phyloP scores from a whole-genome alignment of 1,140 invertebrate genomes.

The Chrysoperla carnea region DNA sequence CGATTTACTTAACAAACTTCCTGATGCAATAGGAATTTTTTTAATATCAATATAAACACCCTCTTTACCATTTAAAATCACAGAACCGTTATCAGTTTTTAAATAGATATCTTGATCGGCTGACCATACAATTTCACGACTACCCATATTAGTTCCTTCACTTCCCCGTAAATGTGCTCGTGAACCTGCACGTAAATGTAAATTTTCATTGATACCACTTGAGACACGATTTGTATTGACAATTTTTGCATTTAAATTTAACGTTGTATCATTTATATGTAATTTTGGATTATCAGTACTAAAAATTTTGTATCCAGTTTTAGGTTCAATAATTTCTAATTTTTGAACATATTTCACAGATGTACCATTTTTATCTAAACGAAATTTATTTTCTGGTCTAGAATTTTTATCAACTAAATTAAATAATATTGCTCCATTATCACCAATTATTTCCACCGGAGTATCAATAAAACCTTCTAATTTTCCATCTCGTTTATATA shows the following conservation, averaged over 20 bases:
- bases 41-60: slow-evolving; percentile 54
- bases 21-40: slow-evolving; percentile 44
- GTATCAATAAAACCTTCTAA: slow-evolving; percentile 57
- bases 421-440: slow-evolving; percentile 34
- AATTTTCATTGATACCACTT: slow-evolving; percentile 46
- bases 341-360: slow-evolving; percentile 43
- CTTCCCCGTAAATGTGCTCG: slow-evolving; percentile 39
- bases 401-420: slow-evolving; percentile 29
- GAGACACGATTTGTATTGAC: slow-evolving; percentile 52
- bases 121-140: slow-evolving; percentile 39
- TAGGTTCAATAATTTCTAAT: slow-evolving; percentile 41
- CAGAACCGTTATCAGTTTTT: slow-evolving; percentile 59
- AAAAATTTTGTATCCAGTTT: slow-evolving; percentile 39
- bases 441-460: slow-evolving; percentile 45
- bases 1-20: slow-evolving; percentile 25
- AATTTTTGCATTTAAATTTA: slow-evolving; percentile 46
- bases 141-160: slow-evolving; percentile 44
- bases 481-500: slow-evolving; percentile 39
- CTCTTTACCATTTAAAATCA: slow-evolving; percentile 48
- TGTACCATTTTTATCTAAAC: slow-evolving; percentile 39
- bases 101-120: slow-evolving; percentile 66
- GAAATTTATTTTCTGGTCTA: slow-evolving; percentile 27
- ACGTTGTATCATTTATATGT: slow-evolving; percentile 44
- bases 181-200: slow-evolving; percentile 43
- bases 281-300: slow-evolving; percentile 55